Conservation (phyloP, 2,888 invertebrate species). For the Aphidius colemani region DNA sequence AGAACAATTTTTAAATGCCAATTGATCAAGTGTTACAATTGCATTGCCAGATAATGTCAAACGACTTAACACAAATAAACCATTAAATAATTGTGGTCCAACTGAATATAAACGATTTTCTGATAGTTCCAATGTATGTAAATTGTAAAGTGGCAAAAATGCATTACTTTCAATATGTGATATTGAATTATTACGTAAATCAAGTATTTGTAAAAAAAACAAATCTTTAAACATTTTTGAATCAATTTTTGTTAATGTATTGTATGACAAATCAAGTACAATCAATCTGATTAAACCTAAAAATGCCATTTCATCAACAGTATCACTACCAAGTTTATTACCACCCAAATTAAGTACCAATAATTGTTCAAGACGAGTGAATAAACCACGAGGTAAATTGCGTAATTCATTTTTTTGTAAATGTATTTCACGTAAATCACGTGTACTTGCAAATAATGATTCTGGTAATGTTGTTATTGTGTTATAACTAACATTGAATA, state of each 20-base stretch:
- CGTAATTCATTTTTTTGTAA: conserved; percentile 83
- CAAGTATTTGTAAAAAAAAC: conserved; percentile 83
- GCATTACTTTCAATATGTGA: conserved; percentile 88
- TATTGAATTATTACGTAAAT: conserved; percentile 84
- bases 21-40: conserved; percentile 76
- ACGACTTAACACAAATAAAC: conserved; percentile 81
- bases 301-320: conserved; percentile 84
- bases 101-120: conserved; percentile 84
- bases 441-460: conserved; percentile 78
- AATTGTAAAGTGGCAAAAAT: conserved; percentile 83
- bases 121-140: conserved; percentile 86
- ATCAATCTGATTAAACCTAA: conserved; percentile 83
- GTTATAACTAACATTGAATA: conserved; percentile 87
- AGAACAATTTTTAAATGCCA: conserved; percentile 86
- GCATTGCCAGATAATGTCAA: conserved; percentile 85
- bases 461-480: conserved; percentile 80
- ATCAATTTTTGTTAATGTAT: conserved; percentile 82
- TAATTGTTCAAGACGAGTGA: conserved; percentile 83
- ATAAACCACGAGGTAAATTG: conserved; percentile 80
- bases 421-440: conserved; percentile 81
- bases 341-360: conserved; percentile 82
- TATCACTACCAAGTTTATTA: conserved; percentile 83
- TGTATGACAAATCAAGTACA: conserved; percentile 83
- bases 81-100: conserved; percentile 81
- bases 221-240: conserved; percentile 85